These are phyloP conservation scores for Thrips palmi DNA, from an alignment of 1,140 invertebrate genomes.

Conservation along the genomic window DNA sequence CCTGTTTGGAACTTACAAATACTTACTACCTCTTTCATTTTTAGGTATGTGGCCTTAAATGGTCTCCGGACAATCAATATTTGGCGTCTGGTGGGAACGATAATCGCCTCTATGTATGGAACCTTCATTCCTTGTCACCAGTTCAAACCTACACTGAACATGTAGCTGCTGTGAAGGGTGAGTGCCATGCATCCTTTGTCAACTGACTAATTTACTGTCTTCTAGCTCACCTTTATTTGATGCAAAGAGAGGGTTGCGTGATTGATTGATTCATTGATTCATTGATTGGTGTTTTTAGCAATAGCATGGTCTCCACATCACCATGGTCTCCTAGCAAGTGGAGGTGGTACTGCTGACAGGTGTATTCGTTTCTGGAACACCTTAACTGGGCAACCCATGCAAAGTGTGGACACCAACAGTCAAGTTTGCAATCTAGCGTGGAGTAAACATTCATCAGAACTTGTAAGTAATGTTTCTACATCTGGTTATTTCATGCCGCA, in stretches of 20 bases:
- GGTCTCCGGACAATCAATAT: conserved; percentile 98
- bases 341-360: conserved; percentile 96
- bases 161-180: conserved; percentile 84
- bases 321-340: conserved; percentile 90
- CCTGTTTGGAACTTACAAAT: too few relatives aligned
- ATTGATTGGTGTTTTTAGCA: conserved; percentile 31
- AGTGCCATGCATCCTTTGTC: too few relatives aligned
- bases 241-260: too few relatives aligned
- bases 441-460: conserved; percentile 96
- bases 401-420: conserved; percentile 89
- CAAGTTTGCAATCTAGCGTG: conserved; percentile 96
- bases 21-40: conserved; percentile 12
- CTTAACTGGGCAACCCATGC: conserved; percentile 95
- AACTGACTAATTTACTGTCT: too few relatives aligned
- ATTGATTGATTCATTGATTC: too few relatives aligned
- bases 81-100: conserved; percentile 98
- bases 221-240: too few relatives aligned
- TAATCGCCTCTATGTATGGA: conserved; percentile 97
- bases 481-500: too few relatives aligned
- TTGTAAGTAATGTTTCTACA: too few relatives aligned
- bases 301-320: conserved; percentile 99
- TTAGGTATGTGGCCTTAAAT: conserved; percentile 87
- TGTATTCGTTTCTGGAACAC: conserved; percentile 99
- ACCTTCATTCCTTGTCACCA: conserved; percentile 68
- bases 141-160: conserved; percentile 96